Base-by-base conservation (phyloP, 2,797 vertebrate species). In the Sebastolobus altivelis region DNA sequence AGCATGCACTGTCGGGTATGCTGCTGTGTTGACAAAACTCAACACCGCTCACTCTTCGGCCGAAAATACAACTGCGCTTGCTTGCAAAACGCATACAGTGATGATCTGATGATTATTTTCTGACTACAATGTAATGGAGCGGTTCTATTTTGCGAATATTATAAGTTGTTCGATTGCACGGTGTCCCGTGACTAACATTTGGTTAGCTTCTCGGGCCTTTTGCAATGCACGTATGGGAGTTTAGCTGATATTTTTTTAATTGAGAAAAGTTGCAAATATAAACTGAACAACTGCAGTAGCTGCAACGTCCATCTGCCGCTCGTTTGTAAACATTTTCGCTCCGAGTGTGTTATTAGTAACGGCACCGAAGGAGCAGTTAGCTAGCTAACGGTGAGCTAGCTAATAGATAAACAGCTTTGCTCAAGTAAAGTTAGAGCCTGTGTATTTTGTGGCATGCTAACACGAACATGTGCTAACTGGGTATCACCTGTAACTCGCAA, bases 21-120 rank as follows among this genome's bases (percentile, higher is more conserved):
- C 75, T 75, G 75, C 65, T 76, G 74, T 86, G 82, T 81, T 85
- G 86, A 86, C 88, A 84, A 79, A 81, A 85, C 65, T 65, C 59
- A 63, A 54, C 16, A 2, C 18, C 1, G 43, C 27, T 31, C 2
- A 10, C 40, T 49, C 31, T 43, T 56, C 56, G 65, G 12, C 38
- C 62, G 37, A 6, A 33, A 82, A 74, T 8, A 33, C 2, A 5
- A n/a, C 16, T 2, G 8, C 1, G 1, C n/a, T 6, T 0, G 1
- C 22, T 18, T 60, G 22, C 29, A 66, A n/a, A 61, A 40, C 13
- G 3, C n/a, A 37, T 18, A 7, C 4, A 22, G 4, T 20, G 35
- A 20, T 58, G 6, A 20, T 58, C 5, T 5, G 10, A 3, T 7
- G 6, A 11, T 4, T 22, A 8, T 1, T 35, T 33, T 35, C 3